Evolutionary conservation across 2,888 invertebrate genomes (phyloP), one percentile per base, ranked within the genome.

Genomic region (Folsomia manolachei): DNA sequence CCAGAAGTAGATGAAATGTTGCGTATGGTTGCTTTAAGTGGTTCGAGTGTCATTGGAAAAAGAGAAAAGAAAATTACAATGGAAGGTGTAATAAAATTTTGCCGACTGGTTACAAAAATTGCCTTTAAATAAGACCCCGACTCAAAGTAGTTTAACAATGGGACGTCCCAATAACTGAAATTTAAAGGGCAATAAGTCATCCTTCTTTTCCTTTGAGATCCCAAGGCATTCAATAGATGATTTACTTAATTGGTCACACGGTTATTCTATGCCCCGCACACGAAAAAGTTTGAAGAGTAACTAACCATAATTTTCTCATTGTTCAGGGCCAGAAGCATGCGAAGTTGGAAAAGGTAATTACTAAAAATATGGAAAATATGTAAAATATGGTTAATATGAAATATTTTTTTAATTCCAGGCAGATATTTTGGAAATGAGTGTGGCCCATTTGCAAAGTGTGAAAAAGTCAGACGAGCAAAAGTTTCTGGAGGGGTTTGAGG

Each of bases 401-500:
- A 51, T 51, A 11, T 11, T 51, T 11, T 51, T 51, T 11, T 11
- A 51, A 51, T 51, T 51, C n/a, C 39, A 39, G 39, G 75, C 71
- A 1, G 73, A 78, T 71, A 75, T 75, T 27, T 39, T 78, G 65
- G 78, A 77, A 65, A 60, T 77, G 70, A 75, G 75, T 53, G 75
- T 78, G 65, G 63, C 73, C 21, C 73, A 75, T 68, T 67, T 78
- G 39, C 75, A 78, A 64, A 70, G 71, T 23, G 70, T 67, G 63
- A 78, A 78, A 53, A 73, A 71, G 60, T 65, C 74, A n/a, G 75
- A 76, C 69, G 76, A 78, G 65, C 75, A 78, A 52, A 78, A 78
- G 61, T 78, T 78, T 63, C 62, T 73, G 27, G 75, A 78, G 64
- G 78, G 78, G 7, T 78, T 76, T 75, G 78, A 78, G 78, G 78